Evolutionary conservation across 2,113 vertebrate genomes (phyloP).

Genomic region (Nannobrachium achirus): DNA sequence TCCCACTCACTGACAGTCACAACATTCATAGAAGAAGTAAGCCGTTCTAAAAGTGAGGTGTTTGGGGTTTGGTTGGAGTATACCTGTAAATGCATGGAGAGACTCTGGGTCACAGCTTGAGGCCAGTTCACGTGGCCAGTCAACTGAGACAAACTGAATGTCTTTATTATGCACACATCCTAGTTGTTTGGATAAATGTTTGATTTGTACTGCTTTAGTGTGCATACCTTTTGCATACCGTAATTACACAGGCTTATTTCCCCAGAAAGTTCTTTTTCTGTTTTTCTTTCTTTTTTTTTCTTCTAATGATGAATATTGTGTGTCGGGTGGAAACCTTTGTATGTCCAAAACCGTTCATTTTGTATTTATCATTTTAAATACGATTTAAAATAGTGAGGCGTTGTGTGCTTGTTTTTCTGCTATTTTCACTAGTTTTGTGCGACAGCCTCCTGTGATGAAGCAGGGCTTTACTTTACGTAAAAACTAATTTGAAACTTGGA

Average conservation of each 20-base stretch:
- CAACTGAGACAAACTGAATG: constrained; percentile 13
- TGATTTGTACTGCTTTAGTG: constrained; percentile 14
- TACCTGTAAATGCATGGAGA: constrained; percentile 5
- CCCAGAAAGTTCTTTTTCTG: background rate
- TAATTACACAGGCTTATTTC: background rate
- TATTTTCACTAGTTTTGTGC: no score
- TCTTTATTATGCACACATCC: background rate
- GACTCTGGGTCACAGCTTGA: constrained; percentile 20
- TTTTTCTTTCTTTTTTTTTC: constrained; percentile 1
- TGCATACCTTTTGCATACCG: background rate
- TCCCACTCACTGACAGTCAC: background rate
- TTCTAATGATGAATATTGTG: background rate
- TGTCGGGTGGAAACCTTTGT: no score
- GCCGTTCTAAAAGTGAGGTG: constrained; percentile 26
- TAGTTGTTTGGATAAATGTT: background rate
- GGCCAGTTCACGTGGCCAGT: constrained; percentile 18
- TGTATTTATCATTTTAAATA: no score
- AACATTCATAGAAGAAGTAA: background rate
- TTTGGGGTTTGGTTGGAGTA: background rate
- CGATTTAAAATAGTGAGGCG: no score
- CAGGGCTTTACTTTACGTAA: no score
- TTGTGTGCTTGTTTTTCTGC: no score
- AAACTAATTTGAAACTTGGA: no score
- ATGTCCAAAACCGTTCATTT: no score
- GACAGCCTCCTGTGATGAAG: no score